These are phyloP conservation scores for Agonopterix heracliana DNA, from an alignment of 2,888 invertebrate species.

Conservation along the genomic window DNA sequence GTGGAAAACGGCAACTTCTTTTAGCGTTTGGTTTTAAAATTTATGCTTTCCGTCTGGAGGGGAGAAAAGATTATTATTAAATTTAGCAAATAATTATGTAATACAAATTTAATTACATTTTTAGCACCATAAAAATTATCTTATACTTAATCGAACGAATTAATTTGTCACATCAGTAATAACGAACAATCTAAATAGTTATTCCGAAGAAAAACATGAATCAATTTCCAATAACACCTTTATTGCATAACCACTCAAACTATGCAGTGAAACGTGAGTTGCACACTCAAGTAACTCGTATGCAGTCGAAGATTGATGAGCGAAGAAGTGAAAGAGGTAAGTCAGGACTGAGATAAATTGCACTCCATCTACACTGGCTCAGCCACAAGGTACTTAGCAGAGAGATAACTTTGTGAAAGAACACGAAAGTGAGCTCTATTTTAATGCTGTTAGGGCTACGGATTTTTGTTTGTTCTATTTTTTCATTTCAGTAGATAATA, in stretches of 20 bases:
- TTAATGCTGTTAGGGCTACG: not conserved
- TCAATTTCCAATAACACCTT: not conserved
- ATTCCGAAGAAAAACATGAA: not conserved
- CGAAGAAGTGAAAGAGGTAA: slow-evolving; percentile 1
- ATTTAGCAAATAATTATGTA: too few species aligned
- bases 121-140: too few species aligned
- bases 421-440: not conserved
- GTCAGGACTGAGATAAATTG: slow-evolving; percentile 4
- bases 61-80: too few species aligned
- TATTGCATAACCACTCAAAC: not conserved
- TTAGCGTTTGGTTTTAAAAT: too few species aligned
- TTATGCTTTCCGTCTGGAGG: too few species aligned
- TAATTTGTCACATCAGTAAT: too few species aligned
- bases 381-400: not conserved
- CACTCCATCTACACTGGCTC: not conserved
- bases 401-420: not conserved
- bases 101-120: too few species aligned
- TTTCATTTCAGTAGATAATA: too few species aligned
- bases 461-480: not conserved
- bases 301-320: slow-evolving; percentile 3
- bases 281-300: not conserved
- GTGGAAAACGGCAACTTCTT: too few species aligned
- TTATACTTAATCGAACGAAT: too few species aligned
- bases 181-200: not conserved
- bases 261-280: not conserved